Conservation (phyloP, 1,140 invertebrate genomes). For the Conus betulinus region DNA sequence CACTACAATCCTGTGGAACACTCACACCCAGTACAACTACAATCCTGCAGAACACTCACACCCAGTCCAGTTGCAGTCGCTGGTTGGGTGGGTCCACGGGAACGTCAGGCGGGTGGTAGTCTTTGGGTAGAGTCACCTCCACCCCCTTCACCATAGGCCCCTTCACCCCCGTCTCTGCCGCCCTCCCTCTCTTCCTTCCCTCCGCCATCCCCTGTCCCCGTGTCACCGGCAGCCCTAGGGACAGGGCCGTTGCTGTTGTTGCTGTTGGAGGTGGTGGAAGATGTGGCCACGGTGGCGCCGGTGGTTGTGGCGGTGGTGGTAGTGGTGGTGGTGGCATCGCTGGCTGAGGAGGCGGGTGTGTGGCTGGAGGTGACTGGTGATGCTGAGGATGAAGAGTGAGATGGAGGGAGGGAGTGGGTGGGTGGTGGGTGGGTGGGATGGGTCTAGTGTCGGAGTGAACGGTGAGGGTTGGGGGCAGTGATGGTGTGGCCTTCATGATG, state of each 20-base stretch:
- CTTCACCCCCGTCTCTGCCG: background rate
- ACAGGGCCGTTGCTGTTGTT: background rate
- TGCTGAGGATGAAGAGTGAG: background rate
- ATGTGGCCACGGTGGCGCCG: background rate
- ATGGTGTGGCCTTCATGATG: too few relatives aligned
- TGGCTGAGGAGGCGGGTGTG: background rate
- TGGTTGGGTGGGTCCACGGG: constrained; percentile 80
- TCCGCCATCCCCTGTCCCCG: background rate
- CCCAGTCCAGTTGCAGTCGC: constrained; percentile 92
- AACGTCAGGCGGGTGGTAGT: constrained; percentile 21
- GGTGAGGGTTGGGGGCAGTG: too few relatives aligned
- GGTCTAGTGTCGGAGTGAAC: too few relatives aligned
- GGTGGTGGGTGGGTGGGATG: too few relatives aligned
- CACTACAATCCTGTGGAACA: too few relatives aligned
- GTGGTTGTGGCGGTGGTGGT: constrained; percentile 1
- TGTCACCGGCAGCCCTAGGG: background rate
- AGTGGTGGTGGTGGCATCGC: background rate
- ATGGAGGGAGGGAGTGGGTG: background rate
- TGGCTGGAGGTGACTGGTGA: too few relatives aligned
- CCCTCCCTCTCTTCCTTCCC: background rate
- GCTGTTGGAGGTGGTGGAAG: background rate
- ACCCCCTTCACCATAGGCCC: background rate
- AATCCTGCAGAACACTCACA: constrained; percentile 78
- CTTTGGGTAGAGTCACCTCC: constrained; percentile 5
- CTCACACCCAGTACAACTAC: background rate